Conservation (phyloP, 2,113 vertebrate genomes). For the Vidua macroura region DNA sequence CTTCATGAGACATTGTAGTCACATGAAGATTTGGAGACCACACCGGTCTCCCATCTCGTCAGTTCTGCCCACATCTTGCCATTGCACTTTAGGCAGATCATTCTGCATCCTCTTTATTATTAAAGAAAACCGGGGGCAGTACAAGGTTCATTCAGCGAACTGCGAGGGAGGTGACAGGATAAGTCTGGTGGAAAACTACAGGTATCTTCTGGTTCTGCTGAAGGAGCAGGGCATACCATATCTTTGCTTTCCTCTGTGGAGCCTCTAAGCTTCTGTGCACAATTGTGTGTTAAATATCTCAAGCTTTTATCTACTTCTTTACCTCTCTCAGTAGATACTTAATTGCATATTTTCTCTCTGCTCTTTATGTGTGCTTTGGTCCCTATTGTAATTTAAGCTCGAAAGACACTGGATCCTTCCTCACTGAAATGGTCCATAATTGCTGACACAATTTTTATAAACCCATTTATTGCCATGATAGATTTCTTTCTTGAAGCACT, state of each 20-base stretch:
- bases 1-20: background rate
- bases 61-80: constrained; percentile 26
- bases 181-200: background rate
- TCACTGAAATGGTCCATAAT: background rate
- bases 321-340: constrained; percentile 11
- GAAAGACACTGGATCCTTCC: constrained; percentile 20
- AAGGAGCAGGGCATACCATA: background rate
- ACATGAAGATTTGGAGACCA: background rate
- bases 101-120: constrained; percentile 12
- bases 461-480: background rate
- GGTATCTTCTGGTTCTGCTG: background rate
- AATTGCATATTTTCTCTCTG: background rate
- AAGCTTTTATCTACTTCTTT: background rate
- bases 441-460: constrained; percentile 35
- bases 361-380: background rate
- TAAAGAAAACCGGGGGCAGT: background rate
- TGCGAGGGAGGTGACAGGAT: constrained; percentile 15
- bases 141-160: background rate
- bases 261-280: background rate
- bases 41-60: background rate
- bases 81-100: constrained; percentile 22
- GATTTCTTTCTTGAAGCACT: background rate
- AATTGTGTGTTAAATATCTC: background rate
- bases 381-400: background rate
- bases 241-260: background rate